Evolutionary conservation across 30 jellyfish, hydroid and myxozoan species (phyloP).

Genomic region (Pseudorhiza aurosa): DNA sequence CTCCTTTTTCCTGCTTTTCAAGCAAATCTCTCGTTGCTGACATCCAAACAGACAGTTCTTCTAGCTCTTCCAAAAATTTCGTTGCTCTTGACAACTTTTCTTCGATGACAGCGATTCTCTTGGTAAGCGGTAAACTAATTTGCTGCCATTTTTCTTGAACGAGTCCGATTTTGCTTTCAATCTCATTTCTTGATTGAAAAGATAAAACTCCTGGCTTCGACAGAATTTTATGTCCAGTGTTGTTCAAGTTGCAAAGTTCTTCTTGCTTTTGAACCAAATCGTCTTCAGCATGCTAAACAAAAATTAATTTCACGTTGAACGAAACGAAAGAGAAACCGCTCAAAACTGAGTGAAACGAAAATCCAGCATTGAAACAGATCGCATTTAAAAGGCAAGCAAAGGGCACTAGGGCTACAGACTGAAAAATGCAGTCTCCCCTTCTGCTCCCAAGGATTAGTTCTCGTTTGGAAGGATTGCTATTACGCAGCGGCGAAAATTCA

Average conservation of each 20-base stretch:
- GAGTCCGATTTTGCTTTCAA: slow-evolving; percentile 50
- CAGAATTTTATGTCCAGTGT: slow-evolving; percentile 65
- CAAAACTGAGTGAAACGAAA: too few species aligned
- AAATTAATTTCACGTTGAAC: too few species aligned
- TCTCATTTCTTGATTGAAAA: slow-evolving; percentile 37
- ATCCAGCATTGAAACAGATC: too few species aligned
- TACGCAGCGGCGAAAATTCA: too few species aligned
- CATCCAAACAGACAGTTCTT: slow-evolving; percentile 96
- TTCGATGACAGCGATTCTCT: slow-evolving; percentile 49
- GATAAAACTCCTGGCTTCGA: slow-evolving; percentile 68
- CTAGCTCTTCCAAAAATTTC: slow-evolving; percentile 93
- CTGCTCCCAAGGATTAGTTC: background rate
- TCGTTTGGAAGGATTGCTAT: background rate
- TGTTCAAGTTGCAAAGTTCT: slow-evolving; percentile 57
- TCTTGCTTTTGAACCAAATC: slow-evolving; percentile 64
- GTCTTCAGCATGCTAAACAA: slow-evolving; percentile 57
- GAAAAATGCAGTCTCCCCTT: background rate
- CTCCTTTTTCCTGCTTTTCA: slow-evolving; percentile 81
- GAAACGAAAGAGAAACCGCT: too few species aligned
- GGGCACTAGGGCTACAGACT: background rate
- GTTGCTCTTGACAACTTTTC: slow-evolving; percentile 91
- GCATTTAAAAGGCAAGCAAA: background rate
- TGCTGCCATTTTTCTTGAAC: slow-evolving; percentile 76
- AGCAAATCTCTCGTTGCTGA: slow-evolving; percentile 90
- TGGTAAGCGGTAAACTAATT: slow-evolving; percentile 63